phyloP scores from a whole-genome alignment of 2,888 invertebrate species.

The Argyresthia albistria region DNA sequence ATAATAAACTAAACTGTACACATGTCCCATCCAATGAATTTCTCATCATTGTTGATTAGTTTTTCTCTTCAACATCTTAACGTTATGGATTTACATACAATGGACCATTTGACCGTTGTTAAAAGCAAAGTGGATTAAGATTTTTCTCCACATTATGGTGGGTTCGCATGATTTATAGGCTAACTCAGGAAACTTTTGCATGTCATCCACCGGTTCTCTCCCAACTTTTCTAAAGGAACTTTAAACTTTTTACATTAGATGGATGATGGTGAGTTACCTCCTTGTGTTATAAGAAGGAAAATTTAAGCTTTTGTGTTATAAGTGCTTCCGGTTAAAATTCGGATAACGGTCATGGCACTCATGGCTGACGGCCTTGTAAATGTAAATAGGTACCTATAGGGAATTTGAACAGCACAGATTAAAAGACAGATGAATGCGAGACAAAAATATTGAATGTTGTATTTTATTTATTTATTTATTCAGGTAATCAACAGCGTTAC shows the following conservation, averaged over 20 bases:
- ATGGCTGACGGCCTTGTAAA: background rate
- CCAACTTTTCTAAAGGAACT: conserved; percentile 51
- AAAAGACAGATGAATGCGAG: no score
- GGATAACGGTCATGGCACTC: background rate
- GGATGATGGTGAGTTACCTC: conserved; percentile 26
- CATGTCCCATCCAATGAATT: no score
- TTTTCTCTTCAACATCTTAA: no score
- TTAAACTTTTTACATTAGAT: conserved; percentile 59
- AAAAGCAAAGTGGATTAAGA: conserved; percentile 64
- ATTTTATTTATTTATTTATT: no score
- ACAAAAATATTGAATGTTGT: no score
- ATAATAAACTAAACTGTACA: no score
- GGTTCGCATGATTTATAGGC: conserved; percentile 63
- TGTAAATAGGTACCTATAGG: no score
- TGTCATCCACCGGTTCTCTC: conserved; percentile 59
- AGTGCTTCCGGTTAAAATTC: background rate
- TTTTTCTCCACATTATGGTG: conserved; percentile 52
- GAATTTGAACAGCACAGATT: no score
- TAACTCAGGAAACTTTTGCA: conserved; percentile 58
- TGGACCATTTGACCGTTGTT: conserved; percentile 27
- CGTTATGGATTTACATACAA: no score
- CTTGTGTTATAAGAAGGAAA: conserved; percentile 4
- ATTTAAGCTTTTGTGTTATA: background rate
- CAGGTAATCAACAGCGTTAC: no score
- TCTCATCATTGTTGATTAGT: no score